Base-by-base conservation (phyloP, 2,113 vertebrate species). In the Pheucticus melanocephalus region DNA sequence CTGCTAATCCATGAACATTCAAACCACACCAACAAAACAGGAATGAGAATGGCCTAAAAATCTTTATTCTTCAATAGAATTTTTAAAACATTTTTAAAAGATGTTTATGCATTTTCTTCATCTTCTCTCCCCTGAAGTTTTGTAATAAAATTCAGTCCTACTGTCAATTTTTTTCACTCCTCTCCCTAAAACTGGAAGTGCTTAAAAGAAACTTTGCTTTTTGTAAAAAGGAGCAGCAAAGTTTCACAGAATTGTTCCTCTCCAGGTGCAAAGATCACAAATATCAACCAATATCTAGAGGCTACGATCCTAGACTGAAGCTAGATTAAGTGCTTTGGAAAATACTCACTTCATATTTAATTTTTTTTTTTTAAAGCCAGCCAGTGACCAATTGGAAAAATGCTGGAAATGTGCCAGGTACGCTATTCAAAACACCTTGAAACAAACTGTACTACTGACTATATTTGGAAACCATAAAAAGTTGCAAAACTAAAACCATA, bases 401-500 rank as follows among this genome's bases (percentile, higher is more conserved):
- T 64, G 31, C 27, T 91, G 92, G 71, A 93, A 80, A 33, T 8
- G 7, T 10, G 35, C 88, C 93, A 91, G 39, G 31, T 73, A 9
- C 15, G 73, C 51, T 59, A 82, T 83, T 90, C 71, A 80, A 90
- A 95, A 88, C 72, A 95, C 88, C 92, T 96, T 94, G 72, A 96
- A 86, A 86, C 47, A 90, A 96, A 93, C 56, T 65, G 16, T n/a
- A 75, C 23, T 81, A 35, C 61, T 51, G 25, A 24, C 88, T 90
- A 64, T 92, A 92, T 88, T 94, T 88, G 88, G 90, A 90, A 96
- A 64, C 51, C n/a, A 45, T 78, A 40, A 96, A 82, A 86, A 59
- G 31, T 57, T 75, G 68, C 72, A 93, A 93, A 95, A 96, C 82
- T 88, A 56, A 93, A 96, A 92, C 93, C 93, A 92, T 96, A 81